Base-by-base conservation (phyloP, 1,140 invertebrate species). In the Plectrocnemia conspersa region DNA sequence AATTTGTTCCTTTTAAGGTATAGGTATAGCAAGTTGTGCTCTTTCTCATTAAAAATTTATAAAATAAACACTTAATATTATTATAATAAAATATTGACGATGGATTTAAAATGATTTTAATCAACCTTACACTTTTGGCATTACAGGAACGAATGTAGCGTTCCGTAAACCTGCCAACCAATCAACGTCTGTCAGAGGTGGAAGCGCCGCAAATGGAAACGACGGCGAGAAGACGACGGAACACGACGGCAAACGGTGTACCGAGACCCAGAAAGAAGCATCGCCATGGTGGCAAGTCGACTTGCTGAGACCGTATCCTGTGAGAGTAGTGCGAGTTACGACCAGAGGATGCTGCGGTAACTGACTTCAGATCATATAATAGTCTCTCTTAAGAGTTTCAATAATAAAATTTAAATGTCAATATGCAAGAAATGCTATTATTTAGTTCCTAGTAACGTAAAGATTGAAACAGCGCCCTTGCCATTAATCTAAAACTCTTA, bases 221-320 rank as follows among this genome's bases (percentile, higher is more conserved):
- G 90, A 93, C 64, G 91, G 91, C 1, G 86, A 85, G 65, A 79
- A 76, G 63, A 85, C 81, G 55, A 89, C 86, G 0, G 85, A 92
- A 46, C 89, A 93, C 63, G 90, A 93, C 64, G 87, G 87, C 1
- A 85, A 86, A 64, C 75, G 87, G 53, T 94, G 92, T 68, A 90
- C 89, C 0, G 90, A 93, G 71, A 95, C 91, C 0, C 84, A 89
- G 63, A 83, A 84, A 45, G 91, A 94, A 65, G 81, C 83, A 0
- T 91, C 89, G 9, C 91, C 91, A 0, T 94, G 90, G 89, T 95
- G 91, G 91, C 83, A 85, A 55, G 90, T 93, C 0, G 88, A 95
- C 67, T 73, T 95, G 10, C 76, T 95, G 3, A 77, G 85, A 33
- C 81, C 89, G 9, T 91, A 93, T 66, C 79, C 89, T 7, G 82